Evolutionary conservation across 1,140 invertebrate species (phyloP), one percentile per base, ranked within the genome.

Genomic region (Mya arenaria): DNA sequence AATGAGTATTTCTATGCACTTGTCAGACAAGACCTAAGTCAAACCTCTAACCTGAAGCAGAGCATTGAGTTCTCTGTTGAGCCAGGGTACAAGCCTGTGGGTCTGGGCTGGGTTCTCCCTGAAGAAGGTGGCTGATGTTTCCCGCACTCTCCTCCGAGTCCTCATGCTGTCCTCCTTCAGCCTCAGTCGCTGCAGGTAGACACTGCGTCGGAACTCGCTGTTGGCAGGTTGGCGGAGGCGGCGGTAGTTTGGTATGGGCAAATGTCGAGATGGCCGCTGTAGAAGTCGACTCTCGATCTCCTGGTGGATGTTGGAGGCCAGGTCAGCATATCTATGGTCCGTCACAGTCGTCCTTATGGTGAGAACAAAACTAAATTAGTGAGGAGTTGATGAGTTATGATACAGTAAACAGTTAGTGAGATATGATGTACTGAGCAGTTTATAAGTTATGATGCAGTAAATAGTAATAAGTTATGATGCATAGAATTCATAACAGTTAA

Each of bases 31-130:
- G n/a, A n/a, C n/a, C n/a, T n/a, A n/a, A n/a, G n/a, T n/a, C n/a
- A n/a, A n/a, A n/a, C n/a, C n/a, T n/a, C n/a, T n/a, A n/a, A n/a
- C n/a, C n/a, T n/a, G n/a, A n/a, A n/a, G 55, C 17, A 97, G 90
- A 87, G 95, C 96, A 91, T 95, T 94, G 19, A 99, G 93, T 93
- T 99, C 97, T 77, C 97, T 94, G 89, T 96, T 96, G 0, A 99
- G 93, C 97, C 97, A 99, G 0, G 96, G 96, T 62, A 97, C 95
- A 41, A 99, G 92, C 2, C 97, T 95, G 91, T 96, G 95, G 66
- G 95, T 94, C 90, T 96, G 95, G 32, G 95, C 95, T 60, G 96
- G 96, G 93, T 97, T 96, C 88, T 94, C 93, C 89, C 96, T 95
- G 89, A 81, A 92, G 93, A 96, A 97, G 55, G 95, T 93, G 0